Evolutionary conservation across 2,888 invertebrate genomes (phyloP).

Genomic region (Hemicrepidius hirtus): DNA sequence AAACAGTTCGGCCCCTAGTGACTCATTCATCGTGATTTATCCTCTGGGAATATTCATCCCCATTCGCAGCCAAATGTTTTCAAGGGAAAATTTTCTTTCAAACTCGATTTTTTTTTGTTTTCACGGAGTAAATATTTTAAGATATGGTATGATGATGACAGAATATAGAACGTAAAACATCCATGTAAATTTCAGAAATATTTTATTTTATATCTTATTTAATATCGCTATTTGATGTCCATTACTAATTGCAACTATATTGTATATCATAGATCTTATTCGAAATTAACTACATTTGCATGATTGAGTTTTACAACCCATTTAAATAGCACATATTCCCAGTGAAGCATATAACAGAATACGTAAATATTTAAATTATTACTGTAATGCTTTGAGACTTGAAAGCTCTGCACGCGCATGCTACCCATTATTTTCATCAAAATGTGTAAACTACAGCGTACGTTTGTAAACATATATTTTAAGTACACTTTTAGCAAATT

Average conservation of each 20-base stretch:
- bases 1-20: slow-evolving; percentile 11
- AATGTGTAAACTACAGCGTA: slow-evolving; percentile 13
- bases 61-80: slow-evolving; percentile 10
- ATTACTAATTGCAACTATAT: too few species aligned
- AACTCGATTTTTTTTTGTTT: slow-evolving; percentile 3
- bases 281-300: neutral
- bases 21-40: slow-evolving; percentile 29
- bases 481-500: neutral
- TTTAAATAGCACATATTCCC: slow-evolving; percentile 1
- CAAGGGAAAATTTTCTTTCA: neutral
- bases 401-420: slow-evolving; percentile 22
- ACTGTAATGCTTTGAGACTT: slow-evolving; percentile 10
- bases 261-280: too few species aligned
- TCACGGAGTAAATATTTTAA: neutral
- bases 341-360: neutral
- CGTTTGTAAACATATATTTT: slow-evolving; percentile 18
- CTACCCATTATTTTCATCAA: slow-evolving; percentile 19
- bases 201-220: too few species aligned
- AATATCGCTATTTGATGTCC: too few species aligned
- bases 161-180: neutral
- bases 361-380: slow-evolving; percentile 25
- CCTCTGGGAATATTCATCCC: slow-evolving; percentile 28
- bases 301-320: slow-evolving; percentile 3
- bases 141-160: neutral
- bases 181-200: too few species aligned